phyloP scores from a whole-genome alignment of 2,113 vertebrate species.

The Scomber japonicus region DNA sequence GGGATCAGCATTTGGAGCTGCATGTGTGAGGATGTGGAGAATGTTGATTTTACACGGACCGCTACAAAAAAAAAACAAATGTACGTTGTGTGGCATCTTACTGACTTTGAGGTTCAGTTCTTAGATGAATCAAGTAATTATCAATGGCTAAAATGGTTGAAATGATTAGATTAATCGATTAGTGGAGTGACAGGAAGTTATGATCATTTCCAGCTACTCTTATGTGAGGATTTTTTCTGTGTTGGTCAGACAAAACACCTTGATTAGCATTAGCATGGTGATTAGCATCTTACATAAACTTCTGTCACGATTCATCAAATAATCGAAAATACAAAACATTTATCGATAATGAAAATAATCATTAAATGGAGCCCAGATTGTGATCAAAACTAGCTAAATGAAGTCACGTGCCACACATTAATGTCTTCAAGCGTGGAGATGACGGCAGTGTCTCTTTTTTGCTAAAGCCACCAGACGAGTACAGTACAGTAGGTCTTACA shows the following conservation, averaged over 20 bases:
- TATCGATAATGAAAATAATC: not conserved
- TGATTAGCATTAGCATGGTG: not conserved
- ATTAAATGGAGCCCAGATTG: not conserved
- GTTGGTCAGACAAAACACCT: not conserved
- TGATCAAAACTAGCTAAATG: not conserved
- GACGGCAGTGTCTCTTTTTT: conserved; percentile 42
- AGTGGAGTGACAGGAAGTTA: not conserved
- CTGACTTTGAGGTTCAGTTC: not conserved
- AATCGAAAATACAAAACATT: not conserved
- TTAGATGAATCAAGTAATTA: not conserved
- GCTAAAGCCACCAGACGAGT: conserved; percentile 46
- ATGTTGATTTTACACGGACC: conserved; percentile 33
- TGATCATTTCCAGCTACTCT: not conserved
- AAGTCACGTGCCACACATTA: not conserved
- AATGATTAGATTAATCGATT: not conserved
- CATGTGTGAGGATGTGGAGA: conserved; percentile 31
- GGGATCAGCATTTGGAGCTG: conserved; percentile 35
- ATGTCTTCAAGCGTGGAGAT: conserved; percentile 18
- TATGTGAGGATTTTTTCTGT: not conserved
- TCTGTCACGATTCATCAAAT: not conserved
- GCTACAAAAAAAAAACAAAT: conserved; percentile 13
- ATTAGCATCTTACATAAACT: not conserved
- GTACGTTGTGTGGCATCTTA: not conserved
- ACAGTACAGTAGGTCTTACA: conserved; percentile 44
- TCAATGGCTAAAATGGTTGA: not conserved